A percentile compares a stretch with the other conserved stretches of the same genome.
phyloP scores from a whole-genome alignment of 2,797 vertebrate species.

The Basileuterus tristriatus region DNA sequence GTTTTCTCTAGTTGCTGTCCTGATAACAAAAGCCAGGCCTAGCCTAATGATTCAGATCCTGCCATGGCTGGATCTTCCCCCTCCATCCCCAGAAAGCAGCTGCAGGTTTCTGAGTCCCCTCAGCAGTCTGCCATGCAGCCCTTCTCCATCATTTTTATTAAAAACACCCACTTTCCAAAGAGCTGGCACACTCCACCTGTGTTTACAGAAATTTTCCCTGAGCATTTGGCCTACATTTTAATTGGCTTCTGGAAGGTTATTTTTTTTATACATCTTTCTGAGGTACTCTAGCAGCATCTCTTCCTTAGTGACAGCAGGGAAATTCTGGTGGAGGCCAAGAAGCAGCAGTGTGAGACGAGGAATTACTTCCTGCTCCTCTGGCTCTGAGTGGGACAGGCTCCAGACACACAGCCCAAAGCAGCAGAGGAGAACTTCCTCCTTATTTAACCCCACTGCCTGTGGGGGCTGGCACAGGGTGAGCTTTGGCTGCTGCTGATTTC shows the following conservation, averaged over 20 bases:
- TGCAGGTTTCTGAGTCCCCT: neutral
- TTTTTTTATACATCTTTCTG: neutral
- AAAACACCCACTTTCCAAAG: constrained; percentile 10
- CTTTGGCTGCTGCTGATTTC: neutral
- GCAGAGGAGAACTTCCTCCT: neutral
- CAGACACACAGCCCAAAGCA: neutral
- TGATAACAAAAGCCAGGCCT: neutral
- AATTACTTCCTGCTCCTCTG: neutral
- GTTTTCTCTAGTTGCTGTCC: neutral
- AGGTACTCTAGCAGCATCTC: neutral
- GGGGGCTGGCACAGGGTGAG: neutral
- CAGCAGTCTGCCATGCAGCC: neutral
- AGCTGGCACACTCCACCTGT: constrained; percentile 3
- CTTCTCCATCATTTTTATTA: neutral
- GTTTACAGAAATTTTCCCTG: constrained; percentile 40
- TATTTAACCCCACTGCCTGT: neutral
- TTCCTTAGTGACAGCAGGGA: neutral
- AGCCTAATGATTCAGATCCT: neutral
- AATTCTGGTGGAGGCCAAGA: neutral
- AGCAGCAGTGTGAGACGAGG: neutral
- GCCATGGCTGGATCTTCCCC: neutral
- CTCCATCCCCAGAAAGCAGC: neutral
- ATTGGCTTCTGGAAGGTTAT: constrained; percentile 17
- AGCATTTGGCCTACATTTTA: constrained; percentile 49
- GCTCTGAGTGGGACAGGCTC: neutral